Evolutionary conservation across 1,140 invertebrate species (phyloP).

Genomic region (Ganaspis sp.): DNA sequence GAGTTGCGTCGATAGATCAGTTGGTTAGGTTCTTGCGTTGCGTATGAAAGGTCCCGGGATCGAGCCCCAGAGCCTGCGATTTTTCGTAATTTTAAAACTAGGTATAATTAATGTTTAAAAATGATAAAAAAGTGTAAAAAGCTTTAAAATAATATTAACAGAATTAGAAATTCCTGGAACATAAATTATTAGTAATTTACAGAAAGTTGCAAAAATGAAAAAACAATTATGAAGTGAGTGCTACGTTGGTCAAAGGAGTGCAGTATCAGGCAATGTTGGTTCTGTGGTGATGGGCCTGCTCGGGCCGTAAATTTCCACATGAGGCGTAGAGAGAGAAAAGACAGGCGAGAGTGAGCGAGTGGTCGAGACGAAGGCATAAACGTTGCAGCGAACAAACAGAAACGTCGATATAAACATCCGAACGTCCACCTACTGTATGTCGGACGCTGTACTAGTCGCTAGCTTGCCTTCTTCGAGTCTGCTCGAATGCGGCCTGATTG

Average conservation of each 20-base stretch:
- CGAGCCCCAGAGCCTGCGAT: no score
- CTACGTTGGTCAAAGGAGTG: not conserved
- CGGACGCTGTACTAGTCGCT: constrained; percentile 41
- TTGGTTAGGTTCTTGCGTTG: no score
- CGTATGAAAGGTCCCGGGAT: no score
- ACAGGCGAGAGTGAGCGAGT: not conserved
- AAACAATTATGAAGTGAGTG: not conserved
- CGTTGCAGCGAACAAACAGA: constrained; percentile 52
- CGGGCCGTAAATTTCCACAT: constrained; percentile 14
- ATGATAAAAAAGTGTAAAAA: no score
- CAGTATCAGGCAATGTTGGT: constrained; percentile 17
- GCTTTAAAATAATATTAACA: no score
- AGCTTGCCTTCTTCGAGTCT: constrained; percentile 44
- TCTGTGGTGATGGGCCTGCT: not conserved
- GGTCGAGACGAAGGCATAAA: constrained; percentile 43
- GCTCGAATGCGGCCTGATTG: constrained; percentile 54
- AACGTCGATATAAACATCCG: constrained; percentile 56
- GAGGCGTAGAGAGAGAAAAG: not conserved
- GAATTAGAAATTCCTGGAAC: not conserved
- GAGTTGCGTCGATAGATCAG: no score
- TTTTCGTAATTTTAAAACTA: no score
- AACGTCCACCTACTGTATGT: constrained; percentile 49
- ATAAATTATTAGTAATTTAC: not conserved
- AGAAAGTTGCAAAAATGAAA: no score
- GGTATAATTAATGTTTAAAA: no score